These are phyloP conservation scores for Dipus sagitta DNA, from an alignment of 2,797 vertebrate species.

Conservation along the genomic window DNA sequence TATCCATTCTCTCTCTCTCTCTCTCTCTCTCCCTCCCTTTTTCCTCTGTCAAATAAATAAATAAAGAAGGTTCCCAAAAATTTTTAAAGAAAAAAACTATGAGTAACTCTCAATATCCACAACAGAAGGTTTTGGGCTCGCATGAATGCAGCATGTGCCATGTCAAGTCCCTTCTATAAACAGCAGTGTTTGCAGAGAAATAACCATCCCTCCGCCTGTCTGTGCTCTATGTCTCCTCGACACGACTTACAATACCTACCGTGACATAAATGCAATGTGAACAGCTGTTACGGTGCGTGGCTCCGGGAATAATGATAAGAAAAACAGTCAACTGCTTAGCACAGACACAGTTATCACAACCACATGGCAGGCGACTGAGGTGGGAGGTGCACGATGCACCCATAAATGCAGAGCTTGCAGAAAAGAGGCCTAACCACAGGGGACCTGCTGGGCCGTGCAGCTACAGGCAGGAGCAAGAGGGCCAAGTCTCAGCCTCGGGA, in stretches of 20 bases:
- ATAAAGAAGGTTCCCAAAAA: too few species aligned
- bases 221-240: neutral
- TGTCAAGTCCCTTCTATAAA: neutral
- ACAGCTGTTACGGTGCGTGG: neutral
- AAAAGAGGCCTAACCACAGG: neutral
- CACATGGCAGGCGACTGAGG: neutral
- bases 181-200: neutral
- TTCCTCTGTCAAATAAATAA: too few species aligned
- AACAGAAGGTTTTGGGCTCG: neutral
- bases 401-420: neutral
- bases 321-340: neutral
- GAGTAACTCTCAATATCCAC: neutral
- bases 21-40: too few species aligned
- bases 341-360: neutral
- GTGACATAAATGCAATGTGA: neutral
- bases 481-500: neutral
- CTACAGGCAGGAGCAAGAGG: neutral
- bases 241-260: neutral
- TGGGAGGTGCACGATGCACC: neutral
- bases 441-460: neutral
- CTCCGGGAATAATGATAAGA: neutral
- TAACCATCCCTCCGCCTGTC: neutral
- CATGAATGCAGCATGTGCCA: neutral
- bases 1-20: too few species aligned
- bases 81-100: neutral